Evolutionary conservation across 2,888 invertebrate genomes (phyloP), one percentile per base, ranked within the genome.

Genomic region (Mongoloraphidia duomilia): DNA sequence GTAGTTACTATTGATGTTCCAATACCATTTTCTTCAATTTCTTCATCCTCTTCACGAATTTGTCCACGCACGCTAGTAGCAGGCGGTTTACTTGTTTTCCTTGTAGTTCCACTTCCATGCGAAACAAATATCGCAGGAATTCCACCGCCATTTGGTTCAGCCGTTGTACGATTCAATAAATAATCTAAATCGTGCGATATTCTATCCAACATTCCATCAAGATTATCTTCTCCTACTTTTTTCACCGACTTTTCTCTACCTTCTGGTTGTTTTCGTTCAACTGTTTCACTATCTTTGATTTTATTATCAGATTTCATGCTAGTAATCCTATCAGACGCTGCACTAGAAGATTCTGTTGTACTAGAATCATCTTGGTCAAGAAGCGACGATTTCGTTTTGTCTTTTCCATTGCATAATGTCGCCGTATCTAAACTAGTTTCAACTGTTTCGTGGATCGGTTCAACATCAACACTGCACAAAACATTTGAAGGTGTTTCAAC

Each of bases 161-260:
- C 9, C 33, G 26, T 33, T 52, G 73, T 77, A 53, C 84, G 75
- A 65, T 87, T 87, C 52, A 88, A 69, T 57, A 89, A 69, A 69
- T 86, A 88, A 67, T 88, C 85, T 57, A 89, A 69, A 68, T 89
- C 88, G 61, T 82, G 82, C 2, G 84, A 82, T 60, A 89, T 89
- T 62, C 85, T 79, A 68, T 85, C 82, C 45, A 88, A 68, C 74
- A 88, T 82, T 50, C 79, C 80, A 57, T 77, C 77, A 36, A 70
- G 55, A 51, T 65, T 68, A 52, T 65, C 65, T 35, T 70, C 65
- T 13, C 47, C 51, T 1, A 65, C 63, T 52, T 68, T 65, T 57
- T 71, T 69, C 34, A 67, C 63, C 38, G 53, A 54, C 26, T 57
- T 59, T 46, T 64, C 64, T 34, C 61, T 60, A 3, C 65, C 65